Conservation (phyloP, 2,888 invertebrate genomes). For the Eristalinus sepulchralis region DNA sequence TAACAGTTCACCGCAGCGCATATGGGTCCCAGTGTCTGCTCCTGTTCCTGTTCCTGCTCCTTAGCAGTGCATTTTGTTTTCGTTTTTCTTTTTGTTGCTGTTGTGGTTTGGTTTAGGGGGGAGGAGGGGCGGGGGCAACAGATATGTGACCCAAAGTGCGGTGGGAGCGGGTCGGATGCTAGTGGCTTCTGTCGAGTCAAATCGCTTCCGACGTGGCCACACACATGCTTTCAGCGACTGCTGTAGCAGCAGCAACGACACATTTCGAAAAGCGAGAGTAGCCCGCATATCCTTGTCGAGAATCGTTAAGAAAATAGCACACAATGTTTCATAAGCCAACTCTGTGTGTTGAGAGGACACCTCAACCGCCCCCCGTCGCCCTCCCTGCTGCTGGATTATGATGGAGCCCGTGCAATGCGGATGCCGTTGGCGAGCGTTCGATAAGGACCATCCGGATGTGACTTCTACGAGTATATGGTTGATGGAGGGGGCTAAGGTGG, state of each 20-base stretch:
- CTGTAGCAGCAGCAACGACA: not conserved
- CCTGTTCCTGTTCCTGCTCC: no score
- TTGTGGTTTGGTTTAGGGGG: not conserved
- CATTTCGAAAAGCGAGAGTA: slow-evolving; percentile 44
- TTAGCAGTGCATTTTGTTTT: not conserved
- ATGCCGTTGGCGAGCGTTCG: slow-evolving; percentile 54
- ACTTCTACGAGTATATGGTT: not conserved
- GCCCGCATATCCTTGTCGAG: slow-evolving; percentile 52
- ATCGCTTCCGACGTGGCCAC: not conserved
- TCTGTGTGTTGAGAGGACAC: not conserved
- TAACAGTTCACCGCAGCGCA: not conserved
- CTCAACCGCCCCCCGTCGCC: not conserved
- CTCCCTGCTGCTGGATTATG: not conserved
- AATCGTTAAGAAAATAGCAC: slow-evolving; percentile 57
- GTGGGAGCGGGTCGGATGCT: not conserved
- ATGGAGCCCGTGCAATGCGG: slow-evolving; percentile 29
- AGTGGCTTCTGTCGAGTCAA: not conserved
- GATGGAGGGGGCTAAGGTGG: not conserved
- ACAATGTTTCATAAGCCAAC: slow-evolving; percentile 51
- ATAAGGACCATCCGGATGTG: slow-evolving; percentile 59
- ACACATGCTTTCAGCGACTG: not conserved
- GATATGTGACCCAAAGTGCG: not conserved
- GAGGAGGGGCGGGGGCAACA: no score
- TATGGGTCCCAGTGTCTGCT: no score
- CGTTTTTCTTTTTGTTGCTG: not conserved